These are phyloP conservation scores for Hycleus phaleratus DNA, from an alignment of 1,140 invertebrate species.

Conservation along the genomic window DNA sequence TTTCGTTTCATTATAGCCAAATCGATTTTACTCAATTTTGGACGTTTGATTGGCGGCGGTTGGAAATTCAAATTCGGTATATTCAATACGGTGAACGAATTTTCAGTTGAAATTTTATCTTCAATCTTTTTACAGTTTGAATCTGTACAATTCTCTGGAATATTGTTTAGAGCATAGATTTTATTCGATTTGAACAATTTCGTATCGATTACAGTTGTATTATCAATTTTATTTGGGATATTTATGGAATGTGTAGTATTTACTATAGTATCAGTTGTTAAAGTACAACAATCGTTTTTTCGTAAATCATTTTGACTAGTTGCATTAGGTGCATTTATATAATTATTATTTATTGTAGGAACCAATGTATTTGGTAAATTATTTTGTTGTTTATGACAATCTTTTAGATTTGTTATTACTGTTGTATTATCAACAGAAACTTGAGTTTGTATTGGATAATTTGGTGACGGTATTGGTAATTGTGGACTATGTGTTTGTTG, in stretches of 20 bases:
- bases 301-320: slow-evolving; percentile 30
- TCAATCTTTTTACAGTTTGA: background rate
- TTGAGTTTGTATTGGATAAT: slow-evolving; percentile 31
- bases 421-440: background rate
- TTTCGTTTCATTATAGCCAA: slow-evolving; percentile 27
- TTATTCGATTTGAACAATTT: background rate
- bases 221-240: background rate
- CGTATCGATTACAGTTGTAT: background rate
- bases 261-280: no score
- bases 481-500: slow-evolving; percentile 33
- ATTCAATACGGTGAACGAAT: slow-evolving; percentile 29
- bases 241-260: slow-evolving; percentile 12
- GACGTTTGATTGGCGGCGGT: slow-evolving; percentile 20
- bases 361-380: slow-evolving; percentile 28
- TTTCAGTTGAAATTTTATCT: background rate
- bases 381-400: slow-evolving; percentile 12
- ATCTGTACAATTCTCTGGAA: background rate
- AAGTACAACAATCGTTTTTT: slow-evolving; percentile 6
- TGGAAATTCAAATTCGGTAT: slow-evolving; percentile 27
- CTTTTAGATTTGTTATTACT: slow-evolving; percentile 7
- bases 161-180: background rate
- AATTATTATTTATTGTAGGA: slow-evolving; percentile 33
- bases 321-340: slow-evolving; percentile 22
- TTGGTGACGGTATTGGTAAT: slow-evolving; percentile 33
- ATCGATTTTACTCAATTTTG: slow-evolving; percentile 37